These are phyloP conservation scores for Antechinus stuartii DNA, from an alignment of 2,113 vertebrate species.

Conservation along the genomic window DNA sequence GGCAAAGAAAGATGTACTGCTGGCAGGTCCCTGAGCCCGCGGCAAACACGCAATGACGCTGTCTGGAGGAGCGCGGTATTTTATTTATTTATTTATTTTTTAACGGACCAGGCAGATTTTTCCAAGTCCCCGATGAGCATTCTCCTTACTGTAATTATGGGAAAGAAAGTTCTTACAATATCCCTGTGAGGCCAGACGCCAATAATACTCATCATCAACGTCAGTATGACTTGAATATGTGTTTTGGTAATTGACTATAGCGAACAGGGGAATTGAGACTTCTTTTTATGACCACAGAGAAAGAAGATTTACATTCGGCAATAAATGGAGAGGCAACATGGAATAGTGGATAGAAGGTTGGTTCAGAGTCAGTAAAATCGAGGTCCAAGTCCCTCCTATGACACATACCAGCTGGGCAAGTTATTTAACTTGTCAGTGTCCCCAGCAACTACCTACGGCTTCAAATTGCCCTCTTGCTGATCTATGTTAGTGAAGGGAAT, in stretches of 20 bases:
- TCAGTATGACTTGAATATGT: background rate
- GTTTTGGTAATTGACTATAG: too few species aligned
- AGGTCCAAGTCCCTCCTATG: background rate
- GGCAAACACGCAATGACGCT: fast-evolving
- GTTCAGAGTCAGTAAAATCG: background rate
- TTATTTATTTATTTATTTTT: background rate
- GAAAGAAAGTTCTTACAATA: conserved; percentile 16
- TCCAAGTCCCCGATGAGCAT: background rate
- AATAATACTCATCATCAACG: background rate
- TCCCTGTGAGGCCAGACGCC: conserved; percentile 12
- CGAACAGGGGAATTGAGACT: too few species aligned
- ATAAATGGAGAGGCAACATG: background rate
- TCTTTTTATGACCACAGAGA: background rate
- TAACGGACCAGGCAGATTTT: background rate
- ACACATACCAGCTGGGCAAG: background rate
- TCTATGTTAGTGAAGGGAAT: background rate
- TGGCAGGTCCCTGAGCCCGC: background rate
- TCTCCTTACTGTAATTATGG: background rate
- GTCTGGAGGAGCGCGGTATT: background rate
- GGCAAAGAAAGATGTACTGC: background rate
- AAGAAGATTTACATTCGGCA: background rate
- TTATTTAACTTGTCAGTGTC: background rate
- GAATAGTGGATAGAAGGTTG: background rate
- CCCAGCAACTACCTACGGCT: background rate
- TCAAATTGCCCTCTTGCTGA: background rate